These are phyloP conservation scores for Ammospiza nelsoni DNA, from an alignment of 2,113 vertebrate species.

Conservation along the genomic window DNA sequence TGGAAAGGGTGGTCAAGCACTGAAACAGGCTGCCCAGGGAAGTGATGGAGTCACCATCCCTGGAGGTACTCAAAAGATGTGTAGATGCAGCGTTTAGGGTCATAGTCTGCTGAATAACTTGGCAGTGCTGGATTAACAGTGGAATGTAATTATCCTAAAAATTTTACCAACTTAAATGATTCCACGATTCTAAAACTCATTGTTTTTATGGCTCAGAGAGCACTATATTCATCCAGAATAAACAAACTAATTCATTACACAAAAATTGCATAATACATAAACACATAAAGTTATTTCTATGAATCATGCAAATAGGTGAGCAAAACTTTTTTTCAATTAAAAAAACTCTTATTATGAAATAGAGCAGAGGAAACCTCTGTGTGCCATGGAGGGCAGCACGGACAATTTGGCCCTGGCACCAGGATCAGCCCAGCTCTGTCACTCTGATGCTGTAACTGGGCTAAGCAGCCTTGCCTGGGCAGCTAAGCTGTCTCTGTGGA, in stretches of 20 bases:
- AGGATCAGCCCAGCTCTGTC: background rate
- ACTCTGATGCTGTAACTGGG: background rate
- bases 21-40: background rate
- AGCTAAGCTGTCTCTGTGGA: background rate
- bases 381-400: background rate
- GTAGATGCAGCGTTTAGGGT: background rate
- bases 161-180: background rate
- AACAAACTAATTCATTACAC: background rate
- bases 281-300: background rate
- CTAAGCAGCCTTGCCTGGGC: background rate
- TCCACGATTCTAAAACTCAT: background rate
- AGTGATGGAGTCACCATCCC: background rate
- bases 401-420: background rate
- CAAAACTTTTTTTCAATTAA: fast-evolving
- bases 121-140: background rate
- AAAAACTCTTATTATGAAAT: background rate
- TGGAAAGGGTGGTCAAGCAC: too few relatives aligned
- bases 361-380: background rate
- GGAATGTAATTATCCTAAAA: background rate
- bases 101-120: background rate
- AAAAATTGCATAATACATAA: background rate
- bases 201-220: background rate
- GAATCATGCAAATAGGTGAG: background rate
- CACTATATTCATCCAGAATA: background rate
- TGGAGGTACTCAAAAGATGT: background rate